These are phyloP conservation scores for Orgyia antiqua DNA, from an alignment of 2,888 invertebrate species.

Conservation along the genomic window DNA sequence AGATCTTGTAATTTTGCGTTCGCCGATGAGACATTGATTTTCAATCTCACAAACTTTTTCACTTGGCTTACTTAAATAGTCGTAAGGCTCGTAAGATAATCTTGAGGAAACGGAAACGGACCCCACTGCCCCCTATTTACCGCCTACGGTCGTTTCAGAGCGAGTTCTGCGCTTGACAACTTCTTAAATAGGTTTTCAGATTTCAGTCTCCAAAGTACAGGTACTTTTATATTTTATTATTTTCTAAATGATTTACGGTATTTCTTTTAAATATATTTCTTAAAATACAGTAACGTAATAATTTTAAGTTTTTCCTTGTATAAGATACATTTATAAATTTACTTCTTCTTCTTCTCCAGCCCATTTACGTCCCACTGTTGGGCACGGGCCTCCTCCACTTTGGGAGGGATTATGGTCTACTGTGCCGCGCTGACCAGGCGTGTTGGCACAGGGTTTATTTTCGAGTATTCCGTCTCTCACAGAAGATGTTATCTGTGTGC, in stretches of 20 bases:
- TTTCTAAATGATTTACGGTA: background rate
- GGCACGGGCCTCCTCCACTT: too few species aligned
- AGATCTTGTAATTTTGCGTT: slow-evolving; percentile 26
- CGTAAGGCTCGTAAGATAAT: slow-evolving; percentile 27
- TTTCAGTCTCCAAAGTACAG: background rate
- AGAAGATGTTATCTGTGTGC: too few species aligned
- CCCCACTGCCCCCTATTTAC: slow-evolving; percentile 22
- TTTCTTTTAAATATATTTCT: too few species aligned
- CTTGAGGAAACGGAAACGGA: slow-evolving; percentile 23
- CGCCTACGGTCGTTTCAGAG: slow-evolving; percentile 18
- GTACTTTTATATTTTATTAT: background rate
- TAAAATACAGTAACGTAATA: too few species aligned
- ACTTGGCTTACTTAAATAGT: slow-evolving; percentile 32
- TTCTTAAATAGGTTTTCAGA: slow-evolving; percentile 9
- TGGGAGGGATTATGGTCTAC: too few species aligned
- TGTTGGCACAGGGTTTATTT: too few species aligned
- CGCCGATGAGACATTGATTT: slow-evolving; percentile 32
- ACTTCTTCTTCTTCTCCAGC: too few species aligned
- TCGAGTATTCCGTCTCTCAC: too few species aligned
- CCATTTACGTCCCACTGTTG: too few species aligned
- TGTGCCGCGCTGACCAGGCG: too few species aligned
- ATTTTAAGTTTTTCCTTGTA: too few species aligned
- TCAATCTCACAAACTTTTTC: slow-evolving; percentile 32
- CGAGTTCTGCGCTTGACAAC: slow-evolving; percentile 13
- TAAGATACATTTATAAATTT: too few species aligned